phyloP scores from a whole-genome alignment of 37 sponge, comb jelly and placozoan species.

The Halichondria panicea region DNA sequence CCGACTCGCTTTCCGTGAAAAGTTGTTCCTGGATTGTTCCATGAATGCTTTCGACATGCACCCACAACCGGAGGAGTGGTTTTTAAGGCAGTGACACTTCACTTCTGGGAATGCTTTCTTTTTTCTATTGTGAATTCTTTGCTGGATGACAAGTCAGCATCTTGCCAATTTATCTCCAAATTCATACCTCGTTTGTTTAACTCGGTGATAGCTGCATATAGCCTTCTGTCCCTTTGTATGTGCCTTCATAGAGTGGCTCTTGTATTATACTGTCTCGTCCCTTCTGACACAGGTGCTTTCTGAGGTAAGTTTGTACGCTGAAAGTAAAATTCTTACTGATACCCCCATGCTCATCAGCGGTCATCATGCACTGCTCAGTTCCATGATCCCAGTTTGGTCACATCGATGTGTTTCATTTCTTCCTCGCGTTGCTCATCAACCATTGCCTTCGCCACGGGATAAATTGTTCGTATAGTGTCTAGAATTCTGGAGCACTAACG shows the following conservation, averaged over 20 bases:
- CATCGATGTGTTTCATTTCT: constrained; percentile 9
- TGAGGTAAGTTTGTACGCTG: constrained; percentile 28
- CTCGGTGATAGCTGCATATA: constrained; percentile 3
- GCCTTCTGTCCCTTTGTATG: constrained; percentile 37
- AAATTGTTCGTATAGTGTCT: not conserved
- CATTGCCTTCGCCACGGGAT: constrained; percentile 6
- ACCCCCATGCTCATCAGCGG: constrained; percentile 12
- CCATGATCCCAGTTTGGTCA: constrained; percentile 15
- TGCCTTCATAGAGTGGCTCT: constrained; percentile 32
- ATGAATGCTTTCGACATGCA: constrained; percentile 32
- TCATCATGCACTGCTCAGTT: constrained; percentile 33
- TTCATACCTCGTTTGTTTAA: constrained; percentile 22
- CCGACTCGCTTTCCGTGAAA: not conserved
- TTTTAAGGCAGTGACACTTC: constrained; percentile 4
- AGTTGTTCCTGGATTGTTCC: constrained; percentile 1
- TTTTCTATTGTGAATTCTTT: not conserved
- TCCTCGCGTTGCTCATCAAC: constrained; percentile 8
- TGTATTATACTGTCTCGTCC: constrained; percentile 19
- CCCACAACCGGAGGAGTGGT: constrained; percentile 11
- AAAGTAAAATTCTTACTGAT: constrained; percentile 28
- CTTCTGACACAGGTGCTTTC: constrained; percentile 18
- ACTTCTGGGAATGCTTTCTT: constrained; percentile 10
- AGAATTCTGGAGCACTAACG: not conserved
- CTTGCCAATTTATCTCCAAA: constrained; percentile 14
- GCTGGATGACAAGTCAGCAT: not conserved